A percentile compares a stretch with the other conserved stretches of the same genome.
Evolutionary conservation across 1,140 invertebrate genomes (phyloP).

Genomic region (Lucilia cuprina): DNA sequence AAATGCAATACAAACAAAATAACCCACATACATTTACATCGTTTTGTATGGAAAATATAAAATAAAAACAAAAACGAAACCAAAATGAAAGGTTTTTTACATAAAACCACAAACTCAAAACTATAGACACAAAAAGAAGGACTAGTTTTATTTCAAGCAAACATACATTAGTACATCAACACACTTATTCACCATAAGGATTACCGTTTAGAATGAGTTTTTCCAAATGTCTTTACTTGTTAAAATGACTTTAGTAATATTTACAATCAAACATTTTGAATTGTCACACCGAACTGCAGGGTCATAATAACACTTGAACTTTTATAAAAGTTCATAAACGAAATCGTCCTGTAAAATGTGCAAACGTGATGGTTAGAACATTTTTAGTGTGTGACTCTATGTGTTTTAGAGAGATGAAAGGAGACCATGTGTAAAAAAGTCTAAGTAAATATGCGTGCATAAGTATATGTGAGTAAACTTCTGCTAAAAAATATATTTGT

Average conservation of each 20-base stretch:
- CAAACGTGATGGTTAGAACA: constrained; percentile 1
- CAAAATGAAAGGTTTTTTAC: neutral
- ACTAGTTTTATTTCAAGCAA: neutral
- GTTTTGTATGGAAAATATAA: neutral
- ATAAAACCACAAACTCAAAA: neutral
- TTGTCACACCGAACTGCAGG: too few relatives aligned
- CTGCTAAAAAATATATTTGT: neutral
- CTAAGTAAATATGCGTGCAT: too few relatives aligned
- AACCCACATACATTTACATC: neutral
- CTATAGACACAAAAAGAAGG: neutral
- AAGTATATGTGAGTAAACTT: neutral
- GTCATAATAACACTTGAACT: neutral
- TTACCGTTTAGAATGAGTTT: too few relatives aligned
- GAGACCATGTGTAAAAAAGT: too few relatives aligned
- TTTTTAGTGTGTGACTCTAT: neutral
- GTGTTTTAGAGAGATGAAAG: too few relatives aligned
- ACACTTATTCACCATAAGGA: neutral
- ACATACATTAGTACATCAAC: neutral
- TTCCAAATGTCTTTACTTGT: too few relatives aligned
- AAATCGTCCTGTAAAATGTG: neutral
- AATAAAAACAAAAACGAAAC: neutral
- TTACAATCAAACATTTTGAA: too few relatives aligned
- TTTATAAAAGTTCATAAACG: neutral
- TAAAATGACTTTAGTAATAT: too few relatives aligned
- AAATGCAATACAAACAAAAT: neutral